Evolutionary conservation across 1,140 invertebrate genomes (phyloP), one percentile per base, ranked within the genome.

Genomic region (Drosophila triauraria): DNA sequence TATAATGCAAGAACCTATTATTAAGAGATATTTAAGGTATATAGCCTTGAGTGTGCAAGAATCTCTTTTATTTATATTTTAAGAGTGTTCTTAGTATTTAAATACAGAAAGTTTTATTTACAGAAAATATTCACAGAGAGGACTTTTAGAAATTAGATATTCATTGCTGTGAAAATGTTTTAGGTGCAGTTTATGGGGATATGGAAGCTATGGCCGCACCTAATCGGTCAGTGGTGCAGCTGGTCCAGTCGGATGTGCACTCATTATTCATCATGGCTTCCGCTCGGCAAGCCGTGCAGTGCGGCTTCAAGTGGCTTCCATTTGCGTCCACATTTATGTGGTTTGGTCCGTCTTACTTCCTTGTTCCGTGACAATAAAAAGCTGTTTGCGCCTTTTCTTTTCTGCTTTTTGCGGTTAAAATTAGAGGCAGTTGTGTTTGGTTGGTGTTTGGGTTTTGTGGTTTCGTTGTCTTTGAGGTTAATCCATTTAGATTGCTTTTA

Each of bases 261-360:
- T 78, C 83, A 87, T 87, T 87, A 87, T 87, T 87, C 84, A 87
- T 87, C 79, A 75, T 58, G 72, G 68, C 48, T 77, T 78, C 72
- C 83, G 80, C 40, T 63, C 12, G 27, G 58, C 64, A 27, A 62
- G 64, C 44, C 58, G 30, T 61, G 25, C 44, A 27, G 44, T 83
- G 54, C 38, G 23, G 43, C 48, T 47, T 75, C 51, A 58, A 65
- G 60, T 53, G 64, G 75, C 48, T 53, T 42, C 67, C 63, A 56
- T 47, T 83, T 67, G n/a, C 23, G 58, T 77, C 61, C 25, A 56
- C 53, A 40, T 56, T 56, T 56, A n/a, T 30, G 61, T 43, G 35
- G 46, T 23, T 58, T 46, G 50, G 59, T 20, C 54, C 57, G 32
- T 51, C 20, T 32, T 48, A 35, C 38, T 27, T n/a, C 57, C 59